phyloP scores from a whole-genome alignment of 2,888 invertebrate genomes.

The Pristionchus arcanus region DNA sequence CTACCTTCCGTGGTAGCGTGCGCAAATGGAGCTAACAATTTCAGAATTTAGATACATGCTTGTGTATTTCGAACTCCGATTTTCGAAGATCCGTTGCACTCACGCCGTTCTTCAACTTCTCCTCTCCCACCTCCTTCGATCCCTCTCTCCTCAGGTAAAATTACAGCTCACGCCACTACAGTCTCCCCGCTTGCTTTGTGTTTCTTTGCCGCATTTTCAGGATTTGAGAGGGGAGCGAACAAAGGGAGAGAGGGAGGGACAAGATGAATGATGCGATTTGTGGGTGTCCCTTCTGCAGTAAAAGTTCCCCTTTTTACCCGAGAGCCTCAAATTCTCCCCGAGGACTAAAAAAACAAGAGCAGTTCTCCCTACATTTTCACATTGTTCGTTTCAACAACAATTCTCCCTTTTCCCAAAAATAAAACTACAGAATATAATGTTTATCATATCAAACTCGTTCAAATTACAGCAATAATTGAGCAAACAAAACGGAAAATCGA shows the following conservation, averaged over 20 bases:
- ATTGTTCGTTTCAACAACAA: not conserved
- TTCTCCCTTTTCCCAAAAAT: no score
- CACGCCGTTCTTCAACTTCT: not conserved
- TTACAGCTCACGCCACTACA: not conserved
- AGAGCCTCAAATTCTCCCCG: not conserved
- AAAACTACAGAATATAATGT: not conserved
- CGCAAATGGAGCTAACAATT: no score
- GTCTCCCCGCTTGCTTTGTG: not conserved
- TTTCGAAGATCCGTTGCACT: not conserved
- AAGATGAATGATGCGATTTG: slow-evolving; percentile 10
- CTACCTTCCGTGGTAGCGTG: no score
- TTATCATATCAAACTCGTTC: slow-evolving; percentile 17
- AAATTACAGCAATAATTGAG: not conserved
- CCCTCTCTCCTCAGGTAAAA: not conserved
- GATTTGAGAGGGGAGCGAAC: not conserved
- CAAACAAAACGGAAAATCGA: not conserved
- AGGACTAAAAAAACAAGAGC: slow-evolving; percentile 11
- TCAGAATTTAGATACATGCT: not conserved
- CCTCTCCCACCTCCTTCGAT: no score
- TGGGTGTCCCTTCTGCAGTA: not conserved
- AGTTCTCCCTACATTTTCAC: not conserved
- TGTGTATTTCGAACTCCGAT: no score
- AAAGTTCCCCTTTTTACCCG: not conserved
- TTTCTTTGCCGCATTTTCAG: not conserved
- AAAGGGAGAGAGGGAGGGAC: not conserved